Percentiles rank a stretch among this genome's conserved stretches.
Conservation (phyloP, 2,888 invertebrate genomes). For the Pharmacophagus antenor region DNA sequence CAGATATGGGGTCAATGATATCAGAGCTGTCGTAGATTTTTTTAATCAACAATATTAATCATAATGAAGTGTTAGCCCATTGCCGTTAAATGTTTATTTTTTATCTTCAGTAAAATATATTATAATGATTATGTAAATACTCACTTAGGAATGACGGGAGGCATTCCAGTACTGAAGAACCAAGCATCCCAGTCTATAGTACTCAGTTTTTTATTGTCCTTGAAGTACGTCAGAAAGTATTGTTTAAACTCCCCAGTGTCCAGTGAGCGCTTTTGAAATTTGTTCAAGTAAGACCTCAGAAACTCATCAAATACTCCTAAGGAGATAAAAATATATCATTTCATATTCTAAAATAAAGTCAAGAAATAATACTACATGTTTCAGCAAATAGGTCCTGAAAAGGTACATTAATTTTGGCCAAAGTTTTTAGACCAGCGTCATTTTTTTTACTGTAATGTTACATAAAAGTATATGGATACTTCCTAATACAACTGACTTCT, state of each 20-base stretch:
- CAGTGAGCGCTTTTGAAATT: constrained; percentile 90
- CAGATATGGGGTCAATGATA: too few relatives aligned
- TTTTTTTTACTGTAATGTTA: too few relatives aligned
- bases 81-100: too few relatives aligned
- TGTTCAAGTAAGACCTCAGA: constrained; percentile 88
- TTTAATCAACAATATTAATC: too few relatives aligned
- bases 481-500: too few relatives aligned
- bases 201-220: constrained; percentile 76
- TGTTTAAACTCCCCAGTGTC: constrained; percentile 90
- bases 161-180: constrained; percentile 93
- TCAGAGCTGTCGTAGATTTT: too few relatives aligned
- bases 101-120: neutral
- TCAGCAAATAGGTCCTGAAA: too few relatives aligned
- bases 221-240: constrained; percentile 86
- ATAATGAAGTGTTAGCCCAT: too few relatives aligned
- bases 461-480: too few relatives aligned
- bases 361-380: neutral
- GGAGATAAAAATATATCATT: constrained; percentile 8
- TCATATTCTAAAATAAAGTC: neutral
- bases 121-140: constrained; percentile 39
- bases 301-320: constrained; percentile 89
- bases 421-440: too few relatives aligned
- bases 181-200: constrained; percentile 92
- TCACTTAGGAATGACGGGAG: constrained; percentile 90
- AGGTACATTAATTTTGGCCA: too few relatives aligned